These are phyloP conservation scores for Troides aeacus DNA, from an alignment of 2,888 invertebrate genomes.

Conservation along the genomic window DNA sequence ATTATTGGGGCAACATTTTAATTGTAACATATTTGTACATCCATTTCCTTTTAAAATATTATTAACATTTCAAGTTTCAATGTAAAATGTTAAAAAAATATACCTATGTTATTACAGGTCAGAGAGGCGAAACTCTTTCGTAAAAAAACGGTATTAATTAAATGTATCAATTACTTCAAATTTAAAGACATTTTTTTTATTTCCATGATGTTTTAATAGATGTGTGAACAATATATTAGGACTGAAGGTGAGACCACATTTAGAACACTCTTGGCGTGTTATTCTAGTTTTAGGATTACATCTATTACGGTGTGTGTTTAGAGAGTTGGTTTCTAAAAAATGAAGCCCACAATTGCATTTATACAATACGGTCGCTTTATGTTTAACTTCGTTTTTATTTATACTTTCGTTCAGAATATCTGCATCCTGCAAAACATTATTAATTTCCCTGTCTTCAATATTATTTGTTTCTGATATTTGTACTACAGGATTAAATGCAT, in stretches of 20 bases:
- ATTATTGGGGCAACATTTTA: too few species aligned
- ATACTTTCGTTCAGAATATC: not conserved
- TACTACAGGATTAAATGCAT: not conserved
- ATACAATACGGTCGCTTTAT: slow-evolving; percentile 44
- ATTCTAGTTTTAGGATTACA: slow-evolving; percentile 39
- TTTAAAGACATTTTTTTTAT: slow-evolving; percentile 45
- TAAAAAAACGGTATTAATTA: slow-evolving; percentile 20
- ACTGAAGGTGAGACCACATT: slow-evolving; percentile 57
- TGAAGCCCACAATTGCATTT: slow-evolving; percentile 61
- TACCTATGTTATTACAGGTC: too few species aligned
- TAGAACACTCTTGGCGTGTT: slow-evolving; percentile 55
- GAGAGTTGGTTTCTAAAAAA: slow-evolving; percentile 33
- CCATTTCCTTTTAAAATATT: too few species aligned
- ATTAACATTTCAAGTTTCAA: too few species aligned
- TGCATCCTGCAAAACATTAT: not conserved
- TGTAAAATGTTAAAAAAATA: too few species aligned
- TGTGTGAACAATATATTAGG: slow-evolving; percentile 58
- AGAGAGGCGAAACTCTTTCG: not conserved
- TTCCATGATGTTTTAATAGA: slow-evolving; percentile 56
- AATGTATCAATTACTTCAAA: slow-evolving; percentile 46
- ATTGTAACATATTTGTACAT: too few species aligned
- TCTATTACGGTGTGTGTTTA: slow-evolving; percentile 5
- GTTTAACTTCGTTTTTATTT: slow-evolving; percentile 7
- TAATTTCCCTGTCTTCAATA: slow-evolving; percentile 2
- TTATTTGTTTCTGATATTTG: slow-evolving; percentile 10